Percentiles rank a stretch among this genome's conserved stretches.
These are phyloP conservation scores for Xestobium rufovillosum DNA, from an alignment of 2,888 invertebrate species.

Conservation along the genomic window DNA sequence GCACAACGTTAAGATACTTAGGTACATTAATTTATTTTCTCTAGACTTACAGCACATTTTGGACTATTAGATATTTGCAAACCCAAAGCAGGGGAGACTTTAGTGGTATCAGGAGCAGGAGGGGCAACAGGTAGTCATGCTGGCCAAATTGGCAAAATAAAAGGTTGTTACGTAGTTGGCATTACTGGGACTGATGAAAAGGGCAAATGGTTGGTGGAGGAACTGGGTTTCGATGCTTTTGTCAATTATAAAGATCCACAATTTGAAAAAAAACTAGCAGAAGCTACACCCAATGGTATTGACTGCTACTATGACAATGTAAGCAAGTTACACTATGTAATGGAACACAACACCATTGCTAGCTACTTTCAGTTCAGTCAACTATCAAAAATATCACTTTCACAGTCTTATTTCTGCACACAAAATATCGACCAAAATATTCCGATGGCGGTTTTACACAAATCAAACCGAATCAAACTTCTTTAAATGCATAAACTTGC, in stretches of 20 bases:
- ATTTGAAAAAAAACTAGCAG: conserved; percentile 47
- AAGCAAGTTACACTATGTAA: conserved; percentile 32
- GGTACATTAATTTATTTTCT: no score
- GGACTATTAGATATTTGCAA: conserved; percentile 60
- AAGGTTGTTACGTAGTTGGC: conserved; percentile 60
- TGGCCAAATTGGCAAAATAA: conserved; percentile 66
- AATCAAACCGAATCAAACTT: no score
- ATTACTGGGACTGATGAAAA: conserved; percentile 63
- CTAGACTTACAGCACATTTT: conserved; percentile 62
- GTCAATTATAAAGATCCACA: conserved; percentile 61
- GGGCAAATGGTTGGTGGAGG: conserved; percentile 54
- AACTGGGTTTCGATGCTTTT: conserved; percentile 56
- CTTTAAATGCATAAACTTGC: no score
- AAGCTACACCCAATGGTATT: conserved; percentile 56
- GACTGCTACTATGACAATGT: conserved; percentile 72
- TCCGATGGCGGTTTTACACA: no score
- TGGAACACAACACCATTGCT: no score
- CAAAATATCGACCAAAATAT: no score
- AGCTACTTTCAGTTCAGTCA: no score
- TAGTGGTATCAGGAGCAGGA: conserved; percentile 63
- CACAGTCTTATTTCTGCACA: no score
- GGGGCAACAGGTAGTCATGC: conserved; percentile 71
- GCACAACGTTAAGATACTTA: no score
- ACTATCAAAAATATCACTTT: no score
- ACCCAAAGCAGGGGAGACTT: conserved; percentile 61